These are phyloP conservation scores for Rhynchophorus ferrugineus DNA, from an alignment of 1,140 invertebrate species.

Conservation along the genomic window DNA sequence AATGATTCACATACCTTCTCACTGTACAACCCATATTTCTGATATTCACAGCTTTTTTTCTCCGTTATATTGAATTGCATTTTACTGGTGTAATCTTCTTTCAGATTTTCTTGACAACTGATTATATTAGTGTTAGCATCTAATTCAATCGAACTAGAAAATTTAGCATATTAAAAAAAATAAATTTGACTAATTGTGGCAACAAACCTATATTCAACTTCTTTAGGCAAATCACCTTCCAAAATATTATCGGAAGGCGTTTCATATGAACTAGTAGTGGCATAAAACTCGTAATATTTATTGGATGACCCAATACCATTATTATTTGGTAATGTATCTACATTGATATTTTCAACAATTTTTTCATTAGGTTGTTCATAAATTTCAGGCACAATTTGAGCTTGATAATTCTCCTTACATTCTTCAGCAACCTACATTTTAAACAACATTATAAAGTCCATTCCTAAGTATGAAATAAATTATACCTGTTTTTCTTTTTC, in stretches of 20 bases:
- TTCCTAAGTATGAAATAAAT: neutral
- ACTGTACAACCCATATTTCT: conserved; percentile 32
- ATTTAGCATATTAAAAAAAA: conserved; percentile 1
- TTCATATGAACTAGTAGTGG: conserved; percentile 20
- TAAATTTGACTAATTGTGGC: conserved; percentile 1
- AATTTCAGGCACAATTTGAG: conserved; percentile 35
- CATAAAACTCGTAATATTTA: conserved; percentile 24
- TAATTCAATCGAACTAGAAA: conserved; percentile 26
- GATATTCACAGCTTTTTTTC: conserved; percentile 30
- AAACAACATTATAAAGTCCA: conserved; percentile 2
- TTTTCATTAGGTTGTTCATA: conserved; percentile 24
- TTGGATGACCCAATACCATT: conserved; percentile 12
- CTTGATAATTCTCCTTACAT: conserved; percentile 36
- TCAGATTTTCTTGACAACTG: conserved; percentile 8
- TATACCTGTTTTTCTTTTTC: conserved; percentile 3
- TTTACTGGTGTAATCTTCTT: conserved; percentile 24
- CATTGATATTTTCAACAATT: conserved; percentile 13
- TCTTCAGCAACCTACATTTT: conserved; percentile 22
- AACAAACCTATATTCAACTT: conserved; percentile 37
- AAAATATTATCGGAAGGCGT: conserved; percentile 15
- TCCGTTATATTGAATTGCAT: conserved; percentile 31
- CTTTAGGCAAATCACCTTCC: conserved; percentile 34
- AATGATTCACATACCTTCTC: conserved; percentile 38
- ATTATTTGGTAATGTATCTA: conserved; percentile 3
- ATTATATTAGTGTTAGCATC: conserved; percentile 24